phyloP scores from a whole-genome alignment of 92 coral and sea anemone species.

The Actinernus sp. region DNA sequence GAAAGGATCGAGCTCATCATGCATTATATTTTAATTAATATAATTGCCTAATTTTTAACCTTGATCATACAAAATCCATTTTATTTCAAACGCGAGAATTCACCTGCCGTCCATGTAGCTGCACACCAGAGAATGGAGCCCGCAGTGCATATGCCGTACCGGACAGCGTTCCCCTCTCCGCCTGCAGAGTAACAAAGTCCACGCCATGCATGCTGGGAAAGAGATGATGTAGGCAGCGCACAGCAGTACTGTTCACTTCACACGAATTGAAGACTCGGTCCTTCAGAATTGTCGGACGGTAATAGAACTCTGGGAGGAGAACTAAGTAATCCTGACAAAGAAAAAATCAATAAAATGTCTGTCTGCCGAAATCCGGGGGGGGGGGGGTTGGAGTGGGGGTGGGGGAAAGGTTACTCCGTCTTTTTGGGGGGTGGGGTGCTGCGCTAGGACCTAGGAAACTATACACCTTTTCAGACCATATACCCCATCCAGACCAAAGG shows the following conservation, averaged over 20 bases:
- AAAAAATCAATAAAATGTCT: not conserved
- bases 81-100: too few species aligned
- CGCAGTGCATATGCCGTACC: slow-evolving; percentile 24
- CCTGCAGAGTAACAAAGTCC: slow-evolving; percentile 62
- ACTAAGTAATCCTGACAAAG: slow-evolving; percentile 84
- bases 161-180: slow-evolving; percentile 61
- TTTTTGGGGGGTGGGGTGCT: too few species aligned
- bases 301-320: slow-evolving; percentile 92
- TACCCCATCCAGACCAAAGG: too few species aligned
- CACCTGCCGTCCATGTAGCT: slow-evolving; percentile 32
- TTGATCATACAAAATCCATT: too few species aligned
- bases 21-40: too few species aligned
- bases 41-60: too few species aligned
- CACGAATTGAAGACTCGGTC: slow-evolving; percentile 76
- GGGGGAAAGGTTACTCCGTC: not conserved
- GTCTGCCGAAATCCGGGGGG: too few species aligned
- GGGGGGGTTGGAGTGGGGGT: too few species aligned
- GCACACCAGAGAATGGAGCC: slow-evolving; percentile 26
- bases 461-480: too few species aligned
- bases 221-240: slow-evolving; percentile 70
- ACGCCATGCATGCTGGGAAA: slow-evolving; percentile 54
- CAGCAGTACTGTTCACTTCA: slow-evolving; percentile 42
- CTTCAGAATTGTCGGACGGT: slow-evolving; percentile 71
- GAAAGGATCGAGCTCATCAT: too few species aligned
- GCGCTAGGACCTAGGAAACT: too few species aligned